Base-by-base conservation (phyloP, 2,797 vertebrate genomes). In the Cetoscarus ocellatus region DNA sequence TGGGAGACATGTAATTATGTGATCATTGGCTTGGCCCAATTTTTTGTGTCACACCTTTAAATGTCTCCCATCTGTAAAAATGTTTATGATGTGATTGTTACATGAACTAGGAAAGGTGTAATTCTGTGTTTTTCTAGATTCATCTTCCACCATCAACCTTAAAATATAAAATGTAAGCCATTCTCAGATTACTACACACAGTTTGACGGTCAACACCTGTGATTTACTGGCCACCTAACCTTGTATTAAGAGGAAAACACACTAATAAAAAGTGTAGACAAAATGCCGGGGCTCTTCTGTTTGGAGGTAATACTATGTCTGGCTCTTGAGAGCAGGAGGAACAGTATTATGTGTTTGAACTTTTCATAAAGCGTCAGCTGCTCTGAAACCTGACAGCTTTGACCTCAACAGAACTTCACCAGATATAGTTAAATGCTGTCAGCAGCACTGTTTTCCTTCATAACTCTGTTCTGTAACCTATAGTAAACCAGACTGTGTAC, bases 181-280 rank as follows among this genome's bases (percentile, higher is more conserved):
- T 12, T 50, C n/a, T 39, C 7, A 39, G 38, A 7, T 39, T 3
- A 27, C 39, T 34, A 12, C 35, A 1, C 60, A 27, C 48, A 53
- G 52, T 9, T 47, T 56, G 18, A 38, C 1, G 45, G 42, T 44
- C 17, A 45, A 44, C 11, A 50, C 62, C 65, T 12, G 27, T 8
- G n/a, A 60, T 56, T 53, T 63, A 11, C 53, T 51, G 1, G 38
- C 52, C 50, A 45, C 39, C 35, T 10, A 70, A 39, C 54, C 66
- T 40, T 1, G 45, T 38, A 61, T 80, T 80, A 69, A 18, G 48
- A 50, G 55, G 55, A 58, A 60, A 60, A 67, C 53, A 14, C 42
- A 35, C 69, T 59, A 63, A 72, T 72, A 63, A 48, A 60, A 57
- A 38, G 53, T 17, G 58, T n/a, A 57, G 68, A 66, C 47, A 13